These are phyloP conservation scores for Caenorhabditis becei DNA, from an alignment of 2,888 invertebrate genomes.

Conservation along the genomic window DNA sequence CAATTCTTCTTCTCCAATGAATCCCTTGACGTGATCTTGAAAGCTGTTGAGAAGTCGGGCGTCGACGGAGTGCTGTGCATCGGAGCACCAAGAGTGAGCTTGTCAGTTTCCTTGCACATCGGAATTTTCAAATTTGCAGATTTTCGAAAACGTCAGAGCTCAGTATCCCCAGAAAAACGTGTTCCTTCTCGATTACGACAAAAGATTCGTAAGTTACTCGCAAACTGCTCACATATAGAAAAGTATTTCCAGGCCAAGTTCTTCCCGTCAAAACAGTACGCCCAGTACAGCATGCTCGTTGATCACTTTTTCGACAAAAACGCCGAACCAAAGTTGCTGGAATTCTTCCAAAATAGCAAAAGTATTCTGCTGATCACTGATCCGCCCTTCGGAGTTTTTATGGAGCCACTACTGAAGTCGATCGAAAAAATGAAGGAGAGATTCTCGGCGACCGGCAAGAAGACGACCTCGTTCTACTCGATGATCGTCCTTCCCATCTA, in stretches of 20 bases:
- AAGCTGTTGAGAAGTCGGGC: conserved; percentile 59
- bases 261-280: conserved; percentile 70
- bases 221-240: no score
- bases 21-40: conserved; percentile 67
- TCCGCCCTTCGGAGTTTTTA: conserved; percentile 79
- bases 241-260: conserved; percentile 70
- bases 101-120: background rate
- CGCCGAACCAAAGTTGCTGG: conserved; percentile 49
- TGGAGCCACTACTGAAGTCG: conserved; percentile 74
- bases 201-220: conserved; percentile 71
- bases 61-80: conserved; percentile 77
- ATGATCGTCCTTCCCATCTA: conserved; percentile 73
- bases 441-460: conserved; percentile 43
- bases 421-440: conserved; percentile 67
- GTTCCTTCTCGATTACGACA: conserved; percentile 77
- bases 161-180: conserved; percentile 57
- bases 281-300: conserved; percentile 77
- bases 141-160: conserved; percentile 65
- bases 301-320: conserved; percentile 74
- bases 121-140: conserved; percentile 21
- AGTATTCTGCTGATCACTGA: conserved; percentile 72
- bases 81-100: conserved; percentile 70
- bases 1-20: conserved; percentile 79
- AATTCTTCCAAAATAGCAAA: conserved; percentile 64
- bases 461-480: conserved; percentile 39